Evolutionary conservation across 2,797 vertebrate genomes (phyloP).

Genomic region (Paramormyrops hopkinsi): DNA sequence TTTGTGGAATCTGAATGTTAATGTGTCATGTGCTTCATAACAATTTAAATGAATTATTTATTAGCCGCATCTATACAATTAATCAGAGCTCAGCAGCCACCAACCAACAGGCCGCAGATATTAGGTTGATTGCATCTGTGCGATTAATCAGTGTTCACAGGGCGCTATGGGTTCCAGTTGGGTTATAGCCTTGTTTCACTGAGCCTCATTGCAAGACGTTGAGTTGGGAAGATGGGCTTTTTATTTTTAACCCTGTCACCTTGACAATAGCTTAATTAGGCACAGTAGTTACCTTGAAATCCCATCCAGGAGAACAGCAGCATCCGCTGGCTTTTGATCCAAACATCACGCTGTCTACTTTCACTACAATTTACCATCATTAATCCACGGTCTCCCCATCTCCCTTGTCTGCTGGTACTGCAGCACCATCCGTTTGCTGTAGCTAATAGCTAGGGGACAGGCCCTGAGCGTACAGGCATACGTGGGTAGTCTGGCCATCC

Average conservation of each 20-base stretch:
- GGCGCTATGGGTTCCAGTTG: background rate
- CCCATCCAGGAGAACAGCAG: background rate
- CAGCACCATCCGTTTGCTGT: background rate
- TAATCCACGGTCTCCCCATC: background rate
- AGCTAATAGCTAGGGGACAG: background rate
- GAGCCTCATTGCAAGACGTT: background rate
- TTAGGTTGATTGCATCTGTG: background rate
- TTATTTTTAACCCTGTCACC: conserved; percentile 7
- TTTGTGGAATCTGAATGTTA: conserved; percentile 7
- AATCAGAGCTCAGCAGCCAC: conserved; percentile 2
- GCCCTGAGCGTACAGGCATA: background rate
- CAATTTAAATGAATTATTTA: conserved; percentile 9
- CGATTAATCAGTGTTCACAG: conserved; percentile 5
- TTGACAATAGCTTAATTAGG: background rate
- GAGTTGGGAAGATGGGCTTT: background rate
- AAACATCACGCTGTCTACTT: background rate
- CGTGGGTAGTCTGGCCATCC: background rate
- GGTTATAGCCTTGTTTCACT: background rate
- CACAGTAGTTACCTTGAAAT: background rate
- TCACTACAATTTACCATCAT: background rate
- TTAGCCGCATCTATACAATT: background rate
- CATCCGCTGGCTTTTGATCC: background rate
- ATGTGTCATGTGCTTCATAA: background rate
- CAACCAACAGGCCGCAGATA: background rate
- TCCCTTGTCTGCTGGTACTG: background rate